Evolutionary conservation across 2,888 invertebrate species (phyloP), one percentile per base, ranked within the genome.

Genomic region (Leucoma salicis): DNA sequence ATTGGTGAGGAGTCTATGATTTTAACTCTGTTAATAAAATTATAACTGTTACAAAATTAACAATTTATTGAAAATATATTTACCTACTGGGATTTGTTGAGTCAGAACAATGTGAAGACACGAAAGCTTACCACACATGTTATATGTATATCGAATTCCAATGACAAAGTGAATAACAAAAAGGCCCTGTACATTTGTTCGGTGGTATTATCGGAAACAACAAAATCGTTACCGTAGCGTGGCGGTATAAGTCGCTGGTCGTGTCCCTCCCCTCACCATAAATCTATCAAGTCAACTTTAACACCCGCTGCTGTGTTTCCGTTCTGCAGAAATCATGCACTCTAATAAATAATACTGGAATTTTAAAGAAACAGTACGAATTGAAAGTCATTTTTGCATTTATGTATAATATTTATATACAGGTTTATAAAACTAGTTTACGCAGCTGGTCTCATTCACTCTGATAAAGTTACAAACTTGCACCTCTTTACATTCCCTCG

Each of bases 201-300:
- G 35, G 32, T 36, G 28, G 36, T 39, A 40, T 40, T 45, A 45
- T 39, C 29, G 33, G 40, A 33, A 41, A 28, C 41, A 41, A 38
- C 35, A 42, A 38, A 41, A 37, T 33, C 14, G 24, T 41, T 35
- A 16, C 41, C 28, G 34, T 41, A 18, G 28, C 39, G 39, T 31
- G 35, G 52, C 39, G 43, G 41, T 46, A 43, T 60, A 64, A 70
- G 70, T 66, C 49, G 46, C 55, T 57, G 61, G 60, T 64, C 61
- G 63, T 61, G 67, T 67, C 53, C 49, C 64, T 62, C 63, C 67
- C 68, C 61, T 53, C 57, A 54, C 67, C 61, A 73, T 77, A 78
- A 76, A 77, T 74, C 70, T 61, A 69, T 77, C 76, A 76, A 63
- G 66, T 53, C 46, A 63, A 68, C 69, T 70, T 66, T 66, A 66